Evolutionary conservation across 2,888 invertebrate species (phyloP).

Genomic region (Rhingia campestris): DNA sequence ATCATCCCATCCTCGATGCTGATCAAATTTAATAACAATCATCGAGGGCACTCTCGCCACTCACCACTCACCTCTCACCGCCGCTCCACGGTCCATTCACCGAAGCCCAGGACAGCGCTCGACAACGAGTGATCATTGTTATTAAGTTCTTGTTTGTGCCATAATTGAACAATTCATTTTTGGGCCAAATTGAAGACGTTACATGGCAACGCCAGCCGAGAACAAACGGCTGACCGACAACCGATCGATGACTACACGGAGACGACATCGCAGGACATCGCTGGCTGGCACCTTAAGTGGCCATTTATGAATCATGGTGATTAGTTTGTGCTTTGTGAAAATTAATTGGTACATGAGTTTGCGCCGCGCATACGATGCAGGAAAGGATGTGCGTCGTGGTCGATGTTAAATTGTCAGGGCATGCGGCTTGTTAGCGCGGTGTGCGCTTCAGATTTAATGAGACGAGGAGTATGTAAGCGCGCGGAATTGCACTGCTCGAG

Average conservation of each 20-base stretch:
- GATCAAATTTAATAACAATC: conserved; percentile 72
- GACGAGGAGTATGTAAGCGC: conserved; percentile 12
- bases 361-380: conserved; percentile 17
- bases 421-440: conserved; percentile 65
- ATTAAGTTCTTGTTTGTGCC: conserved; percentile 77
- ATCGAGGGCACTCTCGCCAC: conserved; percentile 25
- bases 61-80: not conserved
- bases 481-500: conserved; percentile 8
- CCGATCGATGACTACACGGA: conserved; percentile 10
- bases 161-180: conserved; percentile 77
- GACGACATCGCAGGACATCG: conserved; percentile 59
- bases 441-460: conserved; percentile 63
- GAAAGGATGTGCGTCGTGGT: conserved; percentile 49
- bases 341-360: conserved; percentile 76
- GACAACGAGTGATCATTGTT: conserved; percentile 74
- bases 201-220: conserved; percentile 38
- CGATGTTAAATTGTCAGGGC: conserved; percentile 59
- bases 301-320: conserved; percentile 74
- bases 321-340: conserved; percentile 76
- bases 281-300: conserved; percentile 67
- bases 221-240: conserved; percentile 63
- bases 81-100: conserved; percentile 24
- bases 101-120: conserved; percentile 1
- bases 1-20: conserved; percentile 68
- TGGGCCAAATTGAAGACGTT: conserved; percentile 71